Base-by-base conservation (phyloP, 2,797 vertebrate genomes). In the Sebastes taczanowskii region DNA sequence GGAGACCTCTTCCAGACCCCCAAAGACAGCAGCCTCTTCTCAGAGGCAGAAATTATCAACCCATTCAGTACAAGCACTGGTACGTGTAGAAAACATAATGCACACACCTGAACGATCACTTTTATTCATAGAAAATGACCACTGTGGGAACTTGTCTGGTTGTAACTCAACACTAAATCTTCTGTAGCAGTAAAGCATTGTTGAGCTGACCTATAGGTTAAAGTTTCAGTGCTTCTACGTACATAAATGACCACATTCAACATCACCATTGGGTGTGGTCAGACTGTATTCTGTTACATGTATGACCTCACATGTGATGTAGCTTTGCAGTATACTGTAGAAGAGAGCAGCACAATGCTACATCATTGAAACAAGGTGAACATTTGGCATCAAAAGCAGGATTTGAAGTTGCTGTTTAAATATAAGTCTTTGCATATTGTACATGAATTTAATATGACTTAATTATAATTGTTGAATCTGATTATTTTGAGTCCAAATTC, bases 11-110 rank as follows among this genome's bases (percentile, higher is more conserved):
- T 93, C 93, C 96, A 78, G 89, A 92, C 35, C 55, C 84, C 92
- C 76, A 96, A 95, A 52, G 95, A 96, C 84, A 95, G 86, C 91
- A 96, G 96, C 84, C 63, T 96, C 69, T 92, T 92, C 68, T 77
- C 94, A 20, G 96, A 97, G 88, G 86, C 94, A 6, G 93, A 95
- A 78, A 91, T 93, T 34, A 90, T 95, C 34, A 95, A 91, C 86
- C 83, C 94, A 2, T 97, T 97, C 89, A 94, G 91, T 69, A 90
- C 95, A 2, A 95, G 92, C 89, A 78, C 95, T 88, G 97, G 97
- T 97, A 95, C 0, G 20, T 11, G 30, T 49, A 69, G 18, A 35
- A 13, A 2, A n/a, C 18, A 23, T 6, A 18, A 35, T 4, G 5
- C 10, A 55, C 11, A 29, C 58, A 18, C 13, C 14, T 42, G 6